phyloP scores from a whole-genome alignment of 2,113 vertebrate species.

The Andinoacara biseriatus region DNA sequence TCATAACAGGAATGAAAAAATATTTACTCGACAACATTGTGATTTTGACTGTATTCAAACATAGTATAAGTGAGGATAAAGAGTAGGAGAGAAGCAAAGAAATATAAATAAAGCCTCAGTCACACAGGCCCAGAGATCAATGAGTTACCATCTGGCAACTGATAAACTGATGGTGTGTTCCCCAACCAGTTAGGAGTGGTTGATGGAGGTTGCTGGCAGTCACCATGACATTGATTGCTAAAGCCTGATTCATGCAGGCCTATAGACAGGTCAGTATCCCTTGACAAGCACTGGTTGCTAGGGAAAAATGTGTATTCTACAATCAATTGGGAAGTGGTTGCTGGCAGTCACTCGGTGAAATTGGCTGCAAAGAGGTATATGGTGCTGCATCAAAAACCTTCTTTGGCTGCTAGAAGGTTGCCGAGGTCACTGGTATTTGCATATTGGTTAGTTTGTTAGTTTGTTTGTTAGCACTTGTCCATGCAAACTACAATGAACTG shows the following conservation, averaged over 20 bases:
- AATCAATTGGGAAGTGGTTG: not conserved
- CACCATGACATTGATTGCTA: too few relatives aligned
- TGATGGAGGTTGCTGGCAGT: too few relatives aligned
- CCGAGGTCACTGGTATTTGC: not conserved
- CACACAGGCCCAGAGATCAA: not conserved
- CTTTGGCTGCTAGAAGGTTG: fast-evolving
- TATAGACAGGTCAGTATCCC: too few relatives aligned
- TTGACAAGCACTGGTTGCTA: not conserved
- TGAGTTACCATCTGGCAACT: not conserved
- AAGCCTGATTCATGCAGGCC: too few relatives aligned
- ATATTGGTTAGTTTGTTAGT: too few relatives aligned
- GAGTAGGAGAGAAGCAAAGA: not conserved
- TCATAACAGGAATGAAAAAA: not conserved
- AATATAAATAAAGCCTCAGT: not conserved
- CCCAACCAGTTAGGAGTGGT: too few relatives aligned
- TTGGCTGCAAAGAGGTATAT: not conserved
- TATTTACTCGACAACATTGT: not conserved
- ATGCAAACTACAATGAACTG: fast-evolving
- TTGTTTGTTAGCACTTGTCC: not conserved
- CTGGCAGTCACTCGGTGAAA: not conserved
- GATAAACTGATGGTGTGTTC: too few relatives aligned
- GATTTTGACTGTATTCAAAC: not conserved
- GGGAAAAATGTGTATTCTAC: not conserved
- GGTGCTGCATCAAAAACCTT: not conserved
- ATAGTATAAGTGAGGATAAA: not conserved